phyloP scores from a whole-genome alignment of 2,888 invertebrate genomes.

The Tuta absoluta region DNA sequence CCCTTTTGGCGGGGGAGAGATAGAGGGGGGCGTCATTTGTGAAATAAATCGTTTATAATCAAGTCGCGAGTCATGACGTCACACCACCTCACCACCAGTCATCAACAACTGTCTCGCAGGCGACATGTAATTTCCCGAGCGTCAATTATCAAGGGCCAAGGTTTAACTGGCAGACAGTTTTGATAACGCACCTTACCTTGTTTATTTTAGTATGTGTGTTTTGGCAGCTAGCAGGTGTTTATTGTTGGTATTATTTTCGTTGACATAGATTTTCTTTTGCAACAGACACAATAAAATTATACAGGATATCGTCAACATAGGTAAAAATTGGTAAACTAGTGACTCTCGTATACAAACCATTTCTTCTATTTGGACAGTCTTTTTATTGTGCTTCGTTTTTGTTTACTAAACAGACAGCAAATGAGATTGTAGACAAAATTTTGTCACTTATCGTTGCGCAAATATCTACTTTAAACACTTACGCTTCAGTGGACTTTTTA shows the following conservation, averaged over 20 bases:
- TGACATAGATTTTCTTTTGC: not conserved
- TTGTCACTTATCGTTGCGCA: too few species aligned
- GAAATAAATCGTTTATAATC: conserved; percentile 80
- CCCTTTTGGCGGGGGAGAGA: conserved; percentile 27
- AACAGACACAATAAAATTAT: too few species aligned
- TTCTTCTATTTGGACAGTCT: too few species aligned
- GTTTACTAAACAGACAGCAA: too few species aligned
- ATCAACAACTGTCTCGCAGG: conserved; percentile 78
- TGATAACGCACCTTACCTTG: conserved; percentile 65
- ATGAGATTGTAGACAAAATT: too few species aligned
- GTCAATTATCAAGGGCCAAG: conserved; percentile 77
- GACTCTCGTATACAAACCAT: too few species aligned
- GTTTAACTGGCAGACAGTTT: conserved; percentile 52
- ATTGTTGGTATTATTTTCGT: not conserved
- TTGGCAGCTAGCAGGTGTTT: not conserved
- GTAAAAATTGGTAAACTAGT: too few species aligned
- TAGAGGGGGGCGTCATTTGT: conserved; percentile 52
- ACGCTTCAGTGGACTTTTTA: too few species aligned
- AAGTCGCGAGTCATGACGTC: conserved; percentile 66
- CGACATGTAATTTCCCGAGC: conserved; percentile 79
- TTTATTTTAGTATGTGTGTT: conserved; percentile 11
- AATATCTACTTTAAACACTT: too few species aligned
- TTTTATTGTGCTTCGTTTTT: too few species aligned
- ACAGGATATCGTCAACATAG: too few species aligned
- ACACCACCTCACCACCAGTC: conserved; percentile 62